Base-by-base conservation (phyloP, 2,113 vertebrate species). In the Burhinus bistriatus region DNA sequence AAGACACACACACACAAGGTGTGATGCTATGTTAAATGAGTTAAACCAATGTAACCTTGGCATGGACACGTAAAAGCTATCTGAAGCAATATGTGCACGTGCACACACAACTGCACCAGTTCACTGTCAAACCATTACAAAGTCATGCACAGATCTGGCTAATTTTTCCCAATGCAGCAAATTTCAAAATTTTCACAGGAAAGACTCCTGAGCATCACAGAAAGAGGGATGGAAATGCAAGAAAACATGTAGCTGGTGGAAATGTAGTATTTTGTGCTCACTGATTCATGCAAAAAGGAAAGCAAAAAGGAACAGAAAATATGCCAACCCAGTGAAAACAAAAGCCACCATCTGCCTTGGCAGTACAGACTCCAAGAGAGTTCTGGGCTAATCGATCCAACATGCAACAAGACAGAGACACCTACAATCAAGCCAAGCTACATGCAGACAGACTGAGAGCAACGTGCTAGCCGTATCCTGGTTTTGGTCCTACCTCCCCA, bases 341-440 rank as follows among this genome's bases (percentile, higher is more conserved):
- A 89, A 85, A 95, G 81, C 26, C 68, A 93, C 92, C 83, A 94
- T 79, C 76, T 94, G 92, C 70, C 52, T 45, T 58, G 34, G 69
- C 45, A 81, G 75, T 49, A 49, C 29, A 45, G 68, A 13, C 44
- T 62, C 45, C 38, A 59, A n/a, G 52, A 69, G 66, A 73, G 58
- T 5, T 64, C 27, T 52, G 58, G 72, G 44, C 69, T 73, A 16
- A 42, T 49, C 44, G 32, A 34, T 22, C 51, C 52, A 38, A 32
- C 15, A 29, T 23, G 58, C 47, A 42, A 12, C 51, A 68, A 45
- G 65, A 71, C 22, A 69, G 34, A 58, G 54, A 23, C 83, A 38
- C 27, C 23, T 59, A 42, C 18, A n/a, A 3, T 4, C 71, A 87
- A 68, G 77, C 20, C 61, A 36, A 16, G 66, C 54, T 27, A 32